Evolutionary conservation across 2,888 invertebrate species (phyloP).

Genomic region (Trileptium ribeirensis): DNA sequence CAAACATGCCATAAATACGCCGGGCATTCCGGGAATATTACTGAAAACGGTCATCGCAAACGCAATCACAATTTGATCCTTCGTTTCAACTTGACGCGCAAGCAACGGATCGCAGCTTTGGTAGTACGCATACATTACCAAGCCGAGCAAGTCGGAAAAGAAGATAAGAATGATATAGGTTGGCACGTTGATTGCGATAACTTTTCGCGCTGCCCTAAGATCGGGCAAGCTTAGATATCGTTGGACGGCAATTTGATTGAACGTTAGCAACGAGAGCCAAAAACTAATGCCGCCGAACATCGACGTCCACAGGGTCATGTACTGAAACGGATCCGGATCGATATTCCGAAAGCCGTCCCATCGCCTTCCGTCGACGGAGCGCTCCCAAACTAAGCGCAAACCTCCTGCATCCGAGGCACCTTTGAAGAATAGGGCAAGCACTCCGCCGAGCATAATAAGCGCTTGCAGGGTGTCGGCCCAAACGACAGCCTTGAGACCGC

Average conservation of each 20-base stretch:
- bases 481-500: conserved; percentile 41
- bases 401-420: conserved; percentile 10
- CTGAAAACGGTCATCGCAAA: conserved; percentile 30
- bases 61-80: not conserved
- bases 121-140: conserved; percentile 44
- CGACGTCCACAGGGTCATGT: conserved; percentile 10
- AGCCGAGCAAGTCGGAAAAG: conserved; percentile 21
- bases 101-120: conserved; percentile 42
- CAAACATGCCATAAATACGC: conserved; percentile 37
- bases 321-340: conserved; percentile 14
- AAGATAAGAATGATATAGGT: not conserved
- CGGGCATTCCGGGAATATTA: conserved; percentile 40
- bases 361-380: not conserved
- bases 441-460: conserved; percentile 31
- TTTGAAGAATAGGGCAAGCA: conserved; percentile 13
- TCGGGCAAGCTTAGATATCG: conserved; percentile 7
- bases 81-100: not conserved
- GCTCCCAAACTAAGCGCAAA: not conserved
- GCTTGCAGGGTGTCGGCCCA: conserved; percentile 37
- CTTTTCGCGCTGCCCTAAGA: not conserved
- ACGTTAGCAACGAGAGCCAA: conserved; percentile 22
- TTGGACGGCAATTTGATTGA: conserved; percentile 27
- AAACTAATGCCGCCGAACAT: conserved; percentile 14
- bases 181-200: not conserved
- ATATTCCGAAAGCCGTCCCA: not conserved